phyloP scores from a whole-genome alignment of 64 coral and sea anemone species.

The Montipora cactus region DNA sequence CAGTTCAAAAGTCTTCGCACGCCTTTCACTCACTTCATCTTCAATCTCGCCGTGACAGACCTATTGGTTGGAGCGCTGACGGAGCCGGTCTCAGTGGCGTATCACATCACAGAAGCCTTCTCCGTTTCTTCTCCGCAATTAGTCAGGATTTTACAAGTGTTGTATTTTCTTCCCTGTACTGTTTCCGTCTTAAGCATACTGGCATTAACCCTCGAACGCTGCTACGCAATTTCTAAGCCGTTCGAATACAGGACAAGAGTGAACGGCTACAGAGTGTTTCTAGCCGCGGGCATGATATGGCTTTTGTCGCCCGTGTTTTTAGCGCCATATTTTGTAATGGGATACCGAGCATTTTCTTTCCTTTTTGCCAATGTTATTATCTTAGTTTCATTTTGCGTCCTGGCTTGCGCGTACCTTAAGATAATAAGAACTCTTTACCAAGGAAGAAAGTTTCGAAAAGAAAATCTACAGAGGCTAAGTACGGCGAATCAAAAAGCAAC shows the following conservation, averaged over 20 bases:
- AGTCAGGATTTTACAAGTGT: constrained; percentile 54
- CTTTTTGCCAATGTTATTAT: constrained; percentile 78
- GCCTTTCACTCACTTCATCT: constrained; percentile 67
- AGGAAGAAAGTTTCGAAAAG: constrained; percentile 33
- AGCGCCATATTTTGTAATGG: constrained; percentile 56
- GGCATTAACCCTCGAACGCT: constrained; percentile 76
- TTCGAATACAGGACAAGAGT: constrained; percentile 63
- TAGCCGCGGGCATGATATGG: constrained; percentile 61
- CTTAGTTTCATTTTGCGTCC: constrained; percentile 46
- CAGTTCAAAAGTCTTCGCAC: constrained; percentile 65
- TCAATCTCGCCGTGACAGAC: constrained; percentile 76
- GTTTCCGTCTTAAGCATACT: constrained; percentile 77
- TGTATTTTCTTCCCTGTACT: constrained; percentile 76
- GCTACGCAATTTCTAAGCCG: constrained; percentile 78
- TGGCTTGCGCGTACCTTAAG: constrained; percentile 60
- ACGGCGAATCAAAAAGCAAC: constrained; percentile 23
- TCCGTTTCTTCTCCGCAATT: constrained; percentile 35
- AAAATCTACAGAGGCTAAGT: constrained; percentile 18
- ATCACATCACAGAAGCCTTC: constrained; percentile 46
- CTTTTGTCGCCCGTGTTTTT: constrained; percentile 50
- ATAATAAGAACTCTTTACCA: constrained; percentile 60
- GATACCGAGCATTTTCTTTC: constrained; percentile 72
- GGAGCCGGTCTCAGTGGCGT: constrained; percentile 56
- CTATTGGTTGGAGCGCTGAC: constrained; percentile 65
- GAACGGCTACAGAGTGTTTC: constrained; percentile 39